These are phyloP conservation scores for Epinotia nisella DNA, from an alignment of 2,888 invertebrate genomes.

Conservation along the genomic window DNA sequence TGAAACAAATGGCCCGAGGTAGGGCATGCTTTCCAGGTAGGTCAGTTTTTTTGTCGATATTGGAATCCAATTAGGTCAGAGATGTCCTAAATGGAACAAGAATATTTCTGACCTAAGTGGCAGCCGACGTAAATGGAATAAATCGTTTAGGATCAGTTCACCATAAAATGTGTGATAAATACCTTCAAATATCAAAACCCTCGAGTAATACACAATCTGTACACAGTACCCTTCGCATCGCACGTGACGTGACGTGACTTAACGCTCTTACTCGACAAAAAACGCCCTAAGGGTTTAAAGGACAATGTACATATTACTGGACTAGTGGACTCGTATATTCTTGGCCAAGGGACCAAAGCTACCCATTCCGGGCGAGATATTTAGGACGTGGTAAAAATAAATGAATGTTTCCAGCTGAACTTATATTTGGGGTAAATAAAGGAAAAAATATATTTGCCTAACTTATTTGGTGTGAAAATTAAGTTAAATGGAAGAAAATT, in stretches of 20 bases:
- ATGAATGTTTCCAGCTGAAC: not conserved
- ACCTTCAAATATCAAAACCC: not conserved
- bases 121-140: too few species aligned
- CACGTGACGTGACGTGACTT: not conserved
- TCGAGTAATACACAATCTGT: not conserved
- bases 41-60: too few species aligned
- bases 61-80: too few species aligned
- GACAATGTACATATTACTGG: not conserved
- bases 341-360: constrained; percentile 15
- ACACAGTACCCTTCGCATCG: constrained; percentile 2
- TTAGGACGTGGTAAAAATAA: not conserved
- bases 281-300: constrained; percentile 15
- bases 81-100: too few species aligned
- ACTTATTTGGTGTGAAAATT: not conserved
- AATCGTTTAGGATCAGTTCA: too few species aligned
- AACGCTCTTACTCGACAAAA: not conserved
- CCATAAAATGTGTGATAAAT: too few species aligned
- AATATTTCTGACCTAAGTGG: too few species aligned
- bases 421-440: not conserved
- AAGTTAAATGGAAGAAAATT: not conserved
- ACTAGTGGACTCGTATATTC: constrained; percentile 4
- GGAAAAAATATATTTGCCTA: too few species aligned
- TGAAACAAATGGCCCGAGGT: too few species aligned
- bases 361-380: not conserved
- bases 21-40: too few species aligned